Conservation (phyloP, 2,888 invertebrate genomes). For the Eilema depressum region DNA sequence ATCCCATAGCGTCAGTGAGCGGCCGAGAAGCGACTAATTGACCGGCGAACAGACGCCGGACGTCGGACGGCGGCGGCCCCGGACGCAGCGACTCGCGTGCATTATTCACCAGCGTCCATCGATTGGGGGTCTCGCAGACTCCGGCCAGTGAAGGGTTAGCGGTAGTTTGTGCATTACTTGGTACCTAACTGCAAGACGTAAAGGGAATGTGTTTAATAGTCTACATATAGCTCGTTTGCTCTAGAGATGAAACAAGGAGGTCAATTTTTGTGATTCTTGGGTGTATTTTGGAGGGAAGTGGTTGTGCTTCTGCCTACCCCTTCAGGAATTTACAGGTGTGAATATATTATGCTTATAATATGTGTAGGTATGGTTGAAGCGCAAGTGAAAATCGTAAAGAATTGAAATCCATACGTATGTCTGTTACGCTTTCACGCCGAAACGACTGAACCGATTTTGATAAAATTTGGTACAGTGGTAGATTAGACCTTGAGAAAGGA, state of each 20-base stretch:
- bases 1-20: slow-evolving; percentile 28
- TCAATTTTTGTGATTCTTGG: too few relatives aligned
- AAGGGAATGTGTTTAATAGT: neutral
- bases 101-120: slow-evolving; percentile 51
- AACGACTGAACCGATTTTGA: too few relatives aligned
- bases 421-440: too few relatives aligned
- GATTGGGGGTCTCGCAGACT: slow-evolving; percentile 32
- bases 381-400: too few relatives aligned
- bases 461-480: too few relatives aligned
- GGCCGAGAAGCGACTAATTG: slow-evolving; percentile 46
- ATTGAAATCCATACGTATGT: too few relatives aligned
- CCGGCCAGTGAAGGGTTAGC: slow-evolving; percentile 10
- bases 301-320: too few relatives aligned
- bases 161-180: neutral
- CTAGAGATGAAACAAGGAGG: neutral
- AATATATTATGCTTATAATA: too few relatives aligned
- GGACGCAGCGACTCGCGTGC: slow-evolving; percentile 30
- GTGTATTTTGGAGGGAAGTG: too few relatives aligned
- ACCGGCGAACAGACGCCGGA: slow-evolving; percentile 44
- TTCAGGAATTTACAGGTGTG: too few relatives aligned
- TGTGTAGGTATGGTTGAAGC: too few relatives aligned
- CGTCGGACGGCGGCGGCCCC: slow-evolving; percentile 21
- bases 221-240: neutral
- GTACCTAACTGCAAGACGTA: neutral
- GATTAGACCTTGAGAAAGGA: too few relatives aligned